These are phyloP conservation scores for Gallinago media DNA, from an alignment of 2,113 vertebrate genomes.

Conservation along the genomic window DNA sequence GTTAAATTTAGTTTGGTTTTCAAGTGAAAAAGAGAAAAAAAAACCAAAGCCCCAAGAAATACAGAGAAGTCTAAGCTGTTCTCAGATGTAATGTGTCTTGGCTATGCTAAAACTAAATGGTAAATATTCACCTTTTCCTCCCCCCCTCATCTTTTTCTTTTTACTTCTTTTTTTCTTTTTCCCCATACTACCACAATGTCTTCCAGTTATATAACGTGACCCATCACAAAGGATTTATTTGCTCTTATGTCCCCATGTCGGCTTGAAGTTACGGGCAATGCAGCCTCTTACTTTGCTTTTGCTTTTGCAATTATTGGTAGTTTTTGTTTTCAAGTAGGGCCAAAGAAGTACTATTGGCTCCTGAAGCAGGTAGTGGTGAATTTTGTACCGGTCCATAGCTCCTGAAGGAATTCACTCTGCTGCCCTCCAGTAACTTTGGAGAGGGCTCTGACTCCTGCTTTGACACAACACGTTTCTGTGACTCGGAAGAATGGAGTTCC, in stretches of 20 bases:
- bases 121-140: not conserved
- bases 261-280: not conserved
- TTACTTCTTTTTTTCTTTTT: not conserved
- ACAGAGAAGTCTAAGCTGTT: not conserved
- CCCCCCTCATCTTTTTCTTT: not conserved
- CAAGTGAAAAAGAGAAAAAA: not conserved
- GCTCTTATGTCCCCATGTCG: not conserved
- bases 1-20: conserved; percentile 9
- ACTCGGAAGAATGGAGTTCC: not conserved
- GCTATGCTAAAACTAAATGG: not conserved
- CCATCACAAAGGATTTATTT: not conserved
- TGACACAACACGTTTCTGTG: not conserved
- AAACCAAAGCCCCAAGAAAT: not conserved
- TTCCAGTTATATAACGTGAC: not conserved
- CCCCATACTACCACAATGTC: too few species aligned
- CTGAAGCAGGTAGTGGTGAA: not conserved
- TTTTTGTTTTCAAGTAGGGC: not conserved
- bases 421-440: not conserved
- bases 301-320: not conserved
- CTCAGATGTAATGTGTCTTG: not conserved
- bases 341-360: not conserved
- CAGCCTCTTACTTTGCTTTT: not conserved
- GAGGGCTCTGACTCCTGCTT: not conserved
- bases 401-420: not conserved
- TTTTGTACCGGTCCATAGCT: not conserved